Evolutionary conservation across 1,140 invertebrate genomes (phyloP).

Genomic region (Drosophila pallidifrons): DNA sequence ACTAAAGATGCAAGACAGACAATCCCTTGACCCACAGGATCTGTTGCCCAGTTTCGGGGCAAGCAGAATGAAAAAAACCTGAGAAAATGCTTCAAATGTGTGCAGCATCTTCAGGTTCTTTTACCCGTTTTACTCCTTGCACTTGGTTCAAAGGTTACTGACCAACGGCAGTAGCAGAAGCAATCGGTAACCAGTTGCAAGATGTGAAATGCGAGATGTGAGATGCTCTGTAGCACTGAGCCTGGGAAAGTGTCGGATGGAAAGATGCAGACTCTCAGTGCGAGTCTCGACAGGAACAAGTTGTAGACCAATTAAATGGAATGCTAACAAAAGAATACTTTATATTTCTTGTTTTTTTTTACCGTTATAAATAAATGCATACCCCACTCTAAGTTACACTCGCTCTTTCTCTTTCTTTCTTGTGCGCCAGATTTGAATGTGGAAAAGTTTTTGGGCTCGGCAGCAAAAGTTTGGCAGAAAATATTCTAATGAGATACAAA

Average conservation of each 20-base stretch:
- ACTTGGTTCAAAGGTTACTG: constrained; percentile 74
- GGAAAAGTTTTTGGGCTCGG: constrained; percentile 50
- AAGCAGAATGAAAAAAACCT: constrained; percentile 52
- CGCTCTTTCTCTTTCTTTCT: constrained; percentile 36
- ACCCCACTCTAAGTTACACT: constrained; percentile 1
- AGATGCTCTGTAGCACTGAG: constrained; percentile 46
- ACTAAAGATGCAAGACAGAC: constrained; percentile 10
- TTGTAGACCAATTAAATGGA: constrained; percentile 80
- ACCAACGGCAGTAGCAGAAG: constrained; percentile 48
- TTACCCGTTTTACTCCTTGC: constrained; percentile 52
- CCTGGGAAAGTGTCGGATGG: constrained; percentile 58
- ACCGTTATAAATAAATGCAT: constrained; percentile 70
- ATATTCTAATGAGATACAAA: constrained; percentile 81
- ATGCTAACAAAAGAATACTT: constrained; percentile 72
- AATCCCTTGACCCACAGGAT: constrained; percentile 55
- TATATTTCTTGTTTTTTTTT: constrained; percentile 36
- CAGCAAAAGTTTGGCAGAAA: constrained; percentile 64
- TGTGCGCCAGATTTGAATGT: constrained; percentile 12
- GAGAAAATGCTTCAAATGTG: constrained; percentile 67
- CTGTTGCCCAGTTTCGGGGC: constrained; percentile 46
- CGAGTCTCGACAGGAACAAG: constrained; percentile 68
- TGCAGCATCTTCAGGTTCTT: constrained; percentile 70
- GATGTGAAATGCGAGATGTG: constrained; percentile 55
- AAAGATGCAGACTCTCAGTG: constrained; percentile 5
- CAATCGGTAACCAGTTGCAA: constrained; percentile 35